Evolutionary conservation across 1,140 invertebrate genomes (phyloP), one percentile per base, ranked within the genome.

Genomic region (Drosophila bifasciata): DNA sequence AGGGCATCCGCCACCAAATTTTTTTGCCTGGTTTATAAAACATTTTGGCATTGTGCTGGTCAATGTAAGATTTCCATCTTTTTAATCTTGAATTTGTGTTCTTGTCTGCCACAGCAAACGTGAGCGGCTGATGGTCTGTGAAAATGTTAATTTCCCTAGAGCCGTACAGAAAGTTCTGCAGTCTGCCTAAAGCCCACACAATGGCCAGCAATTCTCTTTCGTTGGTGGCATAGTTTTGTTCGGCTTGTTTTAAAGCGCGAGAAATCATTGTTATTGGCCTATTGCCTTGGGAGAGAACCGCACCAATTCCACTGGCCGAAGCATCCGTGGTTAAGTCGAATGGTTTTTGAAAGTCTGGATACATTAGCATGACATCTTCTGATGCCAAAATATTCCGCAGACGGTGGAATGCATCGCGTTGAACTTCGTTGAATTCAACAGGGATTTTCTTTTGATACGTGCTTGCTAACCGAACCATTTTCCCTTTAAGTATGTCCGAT

Each of bases 101-200:
- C 75, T 92, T 93, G 1, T 92, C 75, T 15, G 73, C 79, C 16
- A 75, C 48, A 6, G 93, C 62, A 90, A 92, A 94, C 5, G 64
- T 81, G 21, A 94, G 76, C 1, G 92, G 92, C 64, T 91, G 90
- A 53, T 94, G 93, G 61, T 94, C 93, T 0, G 93, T 94, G 17
- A 91, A 64, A 5, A 93, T 92, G 21, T 64, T 91, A 58, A 94
- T 93, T 32, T 92, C 79, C 52, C 56, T 90, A 15, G 48, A 36
- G 25, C 92, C 92, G 63, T 91, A 92, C 2, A 94, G 52, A 56
- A 56, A 60, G 17, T 60, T 58, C n/a, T 49, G 46, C 16, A 59
- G 43, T 36, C 32, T 45, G 25, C 25, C 25, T 28, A 28, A 28
- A 28, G 5, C 40, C 46, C 62, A 58, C 6, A 66, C 40, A 44